A percentile compares a stretch with the other conserved stretches of the same genome.
Evolutionary conservation across 2,113 vertebrate genomes (phyloP).

Genomic region (Tonatia bakeri): DNA sequence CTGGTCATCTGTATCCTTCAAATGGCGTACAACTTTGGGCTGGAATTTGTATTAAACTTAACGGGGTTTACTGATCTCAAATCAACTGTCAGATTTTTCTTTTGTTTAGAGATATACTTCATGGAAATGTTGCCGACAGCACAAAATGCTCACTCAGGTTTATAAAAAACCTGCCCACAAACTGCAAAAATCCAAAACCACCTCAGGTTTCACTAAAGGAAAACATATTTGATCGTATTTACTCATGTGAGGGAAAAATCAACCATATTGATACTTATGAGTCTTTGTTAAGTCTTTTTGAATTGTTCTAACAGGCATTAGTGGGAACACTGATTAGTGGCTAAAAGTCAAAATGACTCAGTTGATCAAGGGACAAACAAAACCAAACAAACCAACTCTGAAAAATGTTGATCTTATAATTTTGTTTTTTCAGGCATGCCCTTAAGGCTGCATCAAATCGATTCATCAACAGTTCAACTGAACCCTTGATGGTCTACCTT

Average conservation of each 20-base stretch:
- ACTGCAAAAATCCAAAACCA: background rate
- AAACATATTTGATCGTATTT: constrained; percentile 1
- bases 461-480: background rate
- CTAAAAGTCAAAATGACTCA: background rate
- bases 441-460: background rate
- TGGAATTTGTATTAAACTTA: background rate
- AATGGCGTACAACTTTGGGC: background rate
- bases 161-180: background rate
- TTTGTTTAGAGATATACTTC: background rate
- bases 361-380: background rate
- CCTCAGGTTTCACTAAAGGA: background rate
- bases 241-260: background rate
- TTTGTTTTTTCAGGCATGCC: background rate
- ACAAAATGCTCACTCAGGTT: background rate
- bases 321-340: background rate
- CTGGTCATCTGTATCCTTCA: background rate
- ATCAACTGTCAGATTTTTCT: background rate
- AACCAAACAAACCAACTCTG: background rate
- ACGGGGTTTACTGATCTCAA: background rate
- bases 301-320: background rate
- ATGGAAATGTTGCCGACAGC: background rate
- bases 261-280: background rate
- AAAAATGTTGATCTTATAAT: background rate
- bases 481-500: background rate
- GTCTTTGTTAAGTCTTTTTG: background rate